Evolutionary conservation across 2,888 invertebrate genomes (phyloP).

Genomic region (Linhomoeus sp.): DNA sequence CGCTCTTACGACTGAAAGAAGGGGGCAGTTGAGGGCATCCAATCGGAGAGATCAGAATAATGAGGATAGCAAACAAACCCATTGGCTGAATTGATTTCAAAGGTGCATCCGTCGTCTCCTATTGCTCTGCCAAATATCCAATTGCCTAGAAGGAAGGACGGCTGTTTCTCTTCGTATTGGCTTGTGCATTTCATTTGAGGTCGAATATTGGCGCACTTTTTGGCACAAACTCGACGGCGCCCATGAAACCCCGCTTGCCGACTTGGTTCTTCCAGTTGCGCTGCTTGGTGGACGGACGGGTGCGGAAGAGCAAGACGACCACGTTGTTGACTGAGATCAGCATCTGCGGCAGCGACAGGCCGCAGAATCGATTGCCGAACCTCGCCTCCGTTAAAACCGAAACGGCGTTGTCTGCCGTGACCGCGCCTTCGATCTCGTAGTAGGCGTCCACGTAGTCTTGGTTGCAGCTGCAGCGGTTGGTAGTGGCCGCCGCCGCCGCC

Average conservation of each 20-base stretch:
- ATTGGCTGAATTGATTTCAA: no score
- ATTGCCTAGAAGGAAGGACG: no score
- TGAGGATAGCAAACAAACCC: no score
- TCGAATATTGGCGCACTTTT: constrained; percentile 24
- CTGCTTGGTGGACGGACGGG: constrained; percentile 24
- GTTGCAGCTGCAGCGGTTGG: constrained; percentile 27
- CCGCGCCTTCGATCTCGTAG: constrained; percentile 23
- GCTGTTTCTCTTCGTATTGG: no score
- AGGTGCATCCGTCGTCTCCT: no score
- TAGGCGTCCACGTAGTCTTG: constrained; percentile 35
- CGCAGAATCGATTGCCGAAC: constrained; percentile 34
- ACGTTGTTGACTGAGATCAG: constrained; percentile 25
- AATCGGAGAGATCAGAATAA: no score
- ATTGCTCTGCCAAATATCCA: no score
- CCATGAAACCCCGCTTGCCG: constrained; percentile 25
- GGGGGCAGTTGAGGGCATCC: no score
- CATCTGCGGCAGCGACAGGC: constrained; percentile 30
- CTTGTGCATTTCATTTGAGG: no score
- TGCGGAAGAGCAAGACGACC: constrained; percentile 32
- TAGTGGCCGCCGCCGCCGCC: no score
- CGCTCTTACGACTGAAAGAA: constrained; percentile 31
- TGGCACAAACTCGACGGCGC: constrained; percentile 30
- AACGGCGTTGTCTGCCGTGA: constrained; percentile 25
- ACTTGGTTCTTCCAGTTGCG: no score
- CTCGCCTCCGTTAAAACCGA: constrained; percentile 17